These are phyloP conservation scores for Brienomyrus longianalis DNA, from an alignment of 2,113 vertebrate genomes.

Conservation along the genomic window DNA sequence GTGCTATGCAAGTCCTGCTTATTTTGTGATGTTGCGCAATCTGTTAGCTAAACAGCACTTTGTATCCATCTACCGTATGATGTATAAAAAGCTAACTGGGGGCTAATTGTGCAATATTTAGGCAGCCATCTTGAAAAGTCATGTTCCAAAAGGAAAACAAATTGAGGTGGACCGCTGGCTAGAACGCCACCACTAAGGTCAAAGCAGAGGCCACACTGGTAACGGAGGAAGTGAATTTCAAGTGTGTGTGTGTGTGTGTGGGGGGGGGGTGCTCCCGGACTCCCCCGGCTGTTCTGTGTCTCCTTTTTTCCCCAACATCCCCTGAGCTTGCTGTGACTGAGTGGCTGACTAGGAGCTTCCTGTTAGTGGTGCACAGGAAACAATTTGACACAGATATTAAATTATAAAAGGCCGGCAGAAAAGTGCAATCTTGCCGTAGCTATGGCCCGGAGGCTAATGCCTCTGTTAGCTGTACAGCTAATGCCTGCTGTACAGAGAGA, in stretches of 20 bases:
- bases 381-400: conserved; percentile 60
- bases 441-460: neutral
- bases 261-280: conserved; percentile 21
- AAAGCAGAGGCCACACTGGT: neutral
- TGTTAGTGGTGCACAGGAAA: conserved; percentile 51
- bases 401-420: conserved; percentile 35
- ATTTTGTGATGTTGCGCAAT: neutral
- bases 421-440: conserved; percentile 7
- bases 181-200: neutral
- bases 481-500: neutral
- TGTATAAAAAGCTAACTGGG: neutral
- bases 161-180: neutral
- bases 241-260: neutral
- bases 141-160: neutral
- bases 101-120: neutral
- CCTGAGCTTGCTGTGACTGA: conserved; percentile 38
- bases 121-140: neutral
- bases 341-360: conserved; percentile 46
- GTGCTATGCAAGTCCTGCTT: neutral
- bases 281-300: conserved; percentile 50
- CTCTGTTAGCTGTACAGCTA: neutral
- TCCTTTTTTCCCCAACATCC: conserved; percentile 51
- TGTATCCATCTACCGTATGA: neutral
- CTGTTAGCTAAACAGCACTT: neutral
- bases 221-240: neutral